phyloP scores from a whole-genome alignment of 2,797 vertebrate genomes.

The Meda fulgida region DNA sequence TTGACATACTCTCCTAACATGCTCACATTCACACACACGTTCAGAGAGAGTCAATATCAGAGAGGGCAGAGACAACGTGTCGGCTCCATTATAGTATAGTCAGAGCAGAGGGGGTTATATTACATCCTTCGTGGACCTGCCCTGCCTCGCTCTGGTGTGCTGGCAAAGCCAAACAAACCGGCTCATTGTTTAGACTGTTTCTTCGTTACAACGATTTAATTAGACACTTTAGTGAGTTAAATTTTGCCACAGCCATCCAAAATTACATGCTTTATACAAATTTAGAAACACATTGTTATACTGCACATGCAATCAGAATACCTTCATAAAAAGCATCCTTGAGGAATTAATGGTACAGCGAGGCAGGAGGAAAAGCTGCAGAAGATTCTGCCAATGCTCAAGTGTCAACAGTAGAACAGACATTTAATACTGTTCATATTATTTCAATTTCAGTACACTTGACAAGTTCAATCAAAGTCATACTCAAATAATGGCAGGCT shows the following conservation, averaged over 20 bases:
- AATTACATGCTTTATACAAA: background rate
- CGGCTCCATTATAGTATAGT: background rate
- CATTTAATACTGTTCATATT: background rate
- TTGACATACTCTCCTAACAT: slow-evolving; percentile 5
- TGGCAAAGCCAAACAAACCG: slow-evolving; percentile 39
- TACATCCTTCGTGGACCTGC: slow-evolving; percentile 17
- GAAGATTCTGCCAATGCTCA: background rate
- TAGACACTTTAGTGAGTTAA: slow-evolving; percentile 14
- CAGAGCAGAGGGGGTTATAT: slow-evolving; percentile 10
- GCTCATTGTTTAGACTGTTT: slow-evolving; percentile 40
- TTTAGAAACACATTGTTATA: background rate
- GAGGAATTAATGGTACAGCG: background rate
- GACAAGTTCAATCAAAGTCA: background rate
- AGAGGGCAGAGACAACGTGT: slow-evolving; percentile 1
- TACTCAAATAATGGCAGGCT: background rate
- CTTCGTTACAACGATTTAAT: slow-evolving; percentile 19
- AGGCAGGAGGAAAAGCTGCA: background rate
- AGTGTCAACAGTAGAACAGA: background rate
- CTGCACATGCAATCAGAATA: background rate
- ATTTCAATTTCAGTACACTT: background rate
- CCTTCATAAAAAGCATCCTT: background rate
- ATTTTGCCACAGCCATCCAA: background rate
- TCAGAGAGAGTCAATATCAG: slow-evolving; percentile 4
- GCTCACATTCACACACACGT: slow-evolving; percentile 22
- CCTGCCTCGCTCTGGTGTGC: slow-evolving; percentile 26